These are phyloP conservation scores for Eidolon helvum DNA, from an alignment of 2,113 vertebrate species.

Conservation along the genomic window DNA sequence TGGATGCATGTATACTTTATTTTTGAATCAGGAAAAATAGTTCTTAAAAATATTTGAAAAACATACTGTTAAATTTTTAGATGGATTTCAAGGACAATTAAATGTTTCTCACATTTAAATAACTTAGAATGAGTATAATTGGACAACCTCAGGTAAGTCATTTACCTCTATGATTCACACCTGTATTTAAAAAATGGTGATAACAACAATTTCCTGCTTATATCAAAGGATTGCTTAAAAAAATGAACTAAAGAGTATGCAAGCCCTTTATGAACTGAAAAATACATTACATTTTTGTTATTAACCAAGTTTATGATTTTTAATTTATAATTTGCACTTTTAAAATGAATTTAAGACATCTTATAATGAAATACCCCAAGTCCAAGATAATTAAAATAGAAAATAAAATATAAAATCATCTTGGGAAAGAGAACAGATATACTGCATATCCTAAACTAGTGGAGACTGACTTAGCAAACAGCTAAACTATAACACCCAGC, in stretches of 20 bases:
- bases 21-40: neutral
- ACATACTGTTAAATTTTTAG: neutral
- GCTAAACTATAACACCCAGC: neutral
- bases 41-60: slow-evolving; percentile 17
- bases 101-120: neutral
- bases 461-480: neutral
- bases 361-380: neutral
- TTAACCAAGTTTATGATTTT: neutral
- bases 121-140: neutral
- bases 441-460: neutral
- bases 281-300: neutral
- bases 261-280: neutral
- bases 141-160: neutral
- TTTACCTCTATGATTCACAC: neutral
- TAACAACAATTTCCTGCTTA: neutral
- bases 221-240: neutral
- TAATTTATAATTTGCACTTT: neutral
- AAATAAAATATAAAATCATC: neutral
- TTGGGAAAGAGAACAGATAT: neutral
- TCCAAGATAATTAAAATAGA: neutral
- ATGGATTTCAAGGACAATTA: neutral
- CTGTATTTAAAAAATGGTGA: neutral
- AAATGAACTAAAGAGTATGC: neutral
- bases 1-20: neutral
- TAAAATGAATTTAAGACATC: neutral